Conservation (phyloP, 2,888 invertebrate genomes). For the Muschampia plurimacula region DNA sequence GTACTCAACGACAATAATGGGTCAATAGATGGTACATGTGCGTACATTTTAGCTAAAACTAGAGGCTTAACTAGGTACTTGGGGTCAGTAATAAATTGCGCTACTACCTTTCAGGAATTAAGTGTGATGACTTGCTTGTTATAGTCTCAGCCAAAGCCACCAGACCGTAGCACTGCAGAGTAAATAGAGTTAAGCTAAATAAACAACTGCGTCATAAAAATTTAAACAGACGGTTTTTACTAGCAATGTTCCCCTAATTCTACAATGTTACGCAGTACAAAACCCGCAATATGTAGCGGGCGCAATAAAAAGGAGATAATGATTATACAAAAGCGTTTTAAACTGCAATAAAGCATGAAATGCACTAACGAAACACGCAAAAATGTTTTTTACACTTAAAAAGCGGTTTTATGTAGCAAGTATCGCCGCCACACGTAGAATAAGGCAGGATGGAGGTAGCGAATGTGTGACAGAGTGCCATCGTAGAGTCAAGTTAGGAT, state of each 20-base stretch:
- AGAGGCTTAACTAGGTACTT: neutral
- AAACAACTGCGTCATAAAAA: neutral
- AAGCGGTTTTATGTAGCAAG: conserved; percentile 10
- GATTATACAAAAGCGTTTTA: conserved; percentile 16
- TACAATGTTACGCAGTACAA: neutral
- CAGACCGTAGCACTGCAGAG: neutral
- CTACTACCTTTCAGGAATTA: neutral
- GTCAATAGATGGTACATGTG: neutral
- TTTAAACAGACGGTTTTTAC: neutral
- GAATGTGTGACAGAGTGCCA: conserved; percentile 3
- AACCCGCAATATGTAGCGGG: neutral
- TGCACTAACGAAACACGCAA: conserved; percentile 7
- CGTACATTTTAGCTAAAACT: neutral
- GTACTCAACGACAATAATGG: neutral
- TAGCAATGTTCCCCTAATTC: neutral
- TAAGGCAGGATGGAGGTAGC: conserved; percentile 15
- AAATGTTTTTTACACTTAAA: conserved; percentile 39
- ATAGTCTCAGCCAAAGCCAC: neutral
- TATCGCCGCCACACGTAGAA: conserved; percentile 20
- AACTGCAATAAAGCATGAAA: conserved; percentile 23
- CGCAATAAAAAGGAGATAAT: conserved; percentile 22
- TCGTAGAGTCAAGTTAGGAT: conserved; percentile 34
- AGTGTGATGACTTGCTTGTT: neutral
- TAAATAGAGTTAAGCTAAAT: neutral
- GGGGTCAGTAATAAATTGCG: neutral